Evolutionary conservation across 2,797 vertebrate species (phyloP).

Genomic region (Thripadectes ignobilis): DNA sequence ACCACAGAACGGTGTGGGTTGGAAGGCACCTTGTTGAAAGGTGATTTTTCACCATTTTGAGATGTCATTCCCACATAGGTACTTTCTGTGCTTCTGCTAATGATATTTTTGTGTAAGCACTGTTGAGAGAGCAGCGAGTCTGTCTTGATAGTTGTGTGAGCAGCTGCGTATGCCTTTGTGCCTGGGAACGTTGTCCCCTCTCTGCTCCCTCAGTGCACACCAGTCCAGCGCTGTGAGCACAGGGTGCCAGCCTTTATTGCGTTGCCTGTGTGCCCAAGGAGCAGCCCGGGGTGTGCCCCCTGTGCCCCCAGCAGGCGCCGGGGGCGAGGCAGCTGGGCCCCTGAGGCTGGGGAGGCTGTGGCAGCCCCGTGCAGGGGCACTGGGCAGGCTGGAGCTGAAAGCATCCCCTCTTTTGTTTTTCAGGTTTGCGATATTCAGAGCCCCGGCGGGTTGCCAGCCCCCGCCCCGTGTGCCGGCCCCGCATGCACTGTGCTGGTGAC

Average conservation of each 20-base stretch:
- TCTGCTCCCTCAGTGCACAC: neutral
- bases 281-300: too few species aligned
- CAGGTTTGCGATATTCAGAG: conserved; percentile 71
- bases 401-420: conserved; percentile 66
- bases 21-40: neutral
- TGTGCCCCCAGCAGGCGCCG: too few species aligned
- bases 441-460: conserved; percentile 67
- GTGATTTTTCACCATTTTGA: neutral
- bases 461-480: conserved; percentile 45
- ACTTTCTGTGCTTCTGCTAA: fast-evolving
- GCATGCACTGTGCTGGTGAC: conserved; percentile 64
- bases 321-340: too few species aligned
- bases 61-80: neutral
- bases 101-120: neutral
- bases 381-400: conserved; percentile 30
- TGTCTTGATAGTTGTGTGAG: neutral
- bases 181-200: neutral
- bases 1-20: neutral
- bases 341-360: too few species aligned
- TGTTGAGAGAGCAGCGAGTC: neutral
- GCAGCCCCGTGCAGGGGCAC: too few species aligned
- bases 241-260: too few species aligned
- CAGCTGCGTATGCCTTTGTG: neutral
- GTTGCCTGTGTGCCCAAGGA: too few species aligned
- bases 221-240: too few species aligned